Base-by-base conservation (phyloP, 2,888 invertebrate species). In the Hydropsyche betteni region DNA sequence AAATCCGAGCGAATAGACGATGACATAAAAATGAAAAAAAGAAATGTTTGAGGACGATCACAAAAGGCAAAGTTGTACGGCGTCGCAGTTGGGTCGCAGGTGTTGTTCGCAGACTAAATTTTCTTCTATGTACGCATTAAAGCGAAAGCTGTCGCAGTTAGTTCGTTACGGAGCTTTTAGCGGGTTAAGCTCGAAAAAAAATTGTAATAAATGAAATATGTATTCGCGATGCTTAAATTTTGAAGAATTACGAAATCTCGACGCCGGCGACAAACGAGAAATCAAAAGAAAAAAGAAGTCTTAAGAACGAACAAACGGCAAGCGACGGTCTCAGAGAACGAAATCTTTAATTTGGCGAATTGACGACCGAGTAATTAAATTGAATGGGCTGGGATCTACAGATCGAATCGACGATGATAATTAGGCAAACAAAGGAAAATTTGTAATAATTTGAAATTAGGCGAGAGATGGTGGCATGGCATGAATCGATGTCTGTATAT, bases 61-160 rank as follows among this genome's bases (percentile, higher is more conserved):
- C 34, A 34, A n/a, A 64, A 64, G 64, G 34, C 36, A 64, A 70
- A 70, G 70, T 34, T 33, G 70, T 69, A 58, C 55, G 61, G 55
- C 69, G 75, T 69, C 75, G 69, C 53, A 70, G 51, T 53, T 55
- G 75, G 34, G 69, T 12, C 75, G 69, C 75, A 75, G 75, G 75
- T 75, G 75, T 55, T 69, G 44, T 75, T 75, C 69, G 14, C 33
- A 44, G 75, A 53, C 58, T 58, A 70, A 75, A 75, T 75, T 75
- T 70, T 75, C 75, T 75, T 75, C 75, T 68, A 69, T 24, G 69
- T 70, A 75, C 75, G 69, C 75, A 75, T 75, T 75, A 69, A 70
- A 69, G 58, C 75, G 58, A 68, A 69, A 70, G 75, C 75, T 75
- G 75, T 68, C 52, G 69, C 68, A 58, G 75, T 75, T 70, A 70